Percentiles rank a stretch among this genome's conserved stretches.
Evolutionary conservation across 2,888 invertebrate species (phyloP).

Genomic region (Heliconius cydno): DNA sequence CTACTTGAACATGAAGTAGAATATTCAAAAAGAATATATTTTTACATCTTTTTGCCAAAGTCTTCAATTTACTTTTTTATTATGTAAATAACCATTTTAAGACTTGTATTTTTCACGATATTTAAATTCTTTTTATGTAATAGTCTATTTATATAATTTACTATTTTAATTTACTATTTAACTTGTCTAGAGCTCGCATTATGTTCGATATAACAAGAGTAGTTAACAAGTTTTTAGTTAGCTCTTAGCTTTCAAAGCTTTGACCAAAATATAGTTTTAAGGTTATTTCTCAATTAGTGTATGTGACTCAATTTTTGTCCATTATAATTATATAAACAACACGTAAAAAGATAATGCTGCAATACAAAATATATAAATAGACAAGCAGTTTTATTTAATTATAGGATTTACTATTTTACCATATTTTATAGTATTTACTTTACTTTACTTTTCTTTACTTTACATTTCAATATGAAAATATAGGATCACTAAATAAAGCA

Average conservation of each 20-base stretch:
- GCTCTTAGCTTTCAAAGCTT: background rate
- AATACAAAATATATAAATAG: no score
- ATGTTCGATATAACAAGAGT: background rate
- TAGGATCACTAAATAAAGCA: background rate
- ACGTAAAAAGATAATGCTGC: slow-evolving; percentile 34
- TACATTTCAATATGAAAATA: no score
- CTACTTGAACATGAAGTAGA: background rate
- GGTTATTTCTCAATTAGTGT: slow-evolving; percentile 40
- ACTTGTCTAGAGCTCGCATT: background rate
- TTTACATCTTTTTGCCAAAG: background rate
- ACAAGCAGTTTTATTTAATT: background rate
- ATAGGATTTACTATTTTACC: no score
- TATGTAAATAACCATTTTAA: background rate
- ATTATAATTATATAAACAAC: slow-evolving; percentile 36
- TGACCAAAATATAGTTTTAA: slow-evolving; percentile 31
- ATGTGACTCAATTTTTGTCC: slow-evolving; percentile 39
- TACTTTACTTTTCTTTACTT: no score
- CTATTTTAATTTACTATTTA: no score
- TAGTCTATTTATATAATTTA: background rate
- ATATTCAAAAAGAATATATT: background rate
- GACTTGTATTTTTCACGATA: background rate
- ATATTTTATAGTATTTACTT: no score
- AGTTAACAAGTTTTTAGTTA: slow-evolving; percentile 16
- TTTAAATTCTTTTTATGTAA: background rate
- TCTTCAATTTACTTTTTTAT: background rate